phyloP scores from a whole-genome alignment of 2,113 vertebrate genomes.

The Zapus hudsonius region DNA sequence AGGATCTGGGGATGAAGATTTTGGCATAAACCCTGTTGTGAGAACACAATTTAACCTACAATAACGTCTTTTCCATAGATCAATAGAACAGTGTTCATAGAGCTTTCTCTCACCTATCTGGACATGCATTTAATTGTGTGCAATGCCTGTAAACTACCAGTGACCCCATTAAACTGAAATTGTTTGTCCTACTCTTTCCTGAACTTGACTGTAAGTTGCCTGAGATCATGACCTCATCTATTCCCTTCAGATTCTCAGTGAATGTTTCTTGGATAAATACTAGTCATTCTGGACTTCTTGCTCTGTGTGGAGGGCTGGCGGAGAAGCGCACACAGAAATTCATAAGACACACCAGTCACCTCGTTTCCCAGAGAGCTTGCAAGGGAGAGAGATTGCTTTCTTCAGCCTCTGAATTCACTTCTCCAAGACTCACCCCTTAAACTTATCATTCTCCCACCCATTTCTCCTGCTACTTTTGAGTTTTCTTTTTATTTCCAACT shows the following conservation, averaged over 20 bases:
- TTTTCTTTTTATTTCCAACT: neutral
- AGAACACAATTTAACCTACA: neutral
- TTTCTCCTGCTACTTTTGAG: neutral
- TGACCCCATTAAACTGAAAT: neutral
- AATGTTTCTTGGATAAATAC: neutral
- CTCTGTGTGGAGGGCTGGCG: neutral
- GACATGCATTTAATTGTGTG: neutral
- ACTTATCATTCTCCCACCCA: neutral
- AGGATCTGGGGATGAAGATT: neutral
- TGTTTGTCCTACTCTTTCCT: neutral
- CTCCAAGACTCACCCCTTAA: neutral
- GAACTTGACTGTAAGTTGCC: neutral
- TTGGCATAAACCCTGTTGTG: neutral
- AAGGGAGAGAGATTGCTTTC: neutral
- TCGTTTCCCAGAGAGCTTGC: neutral
- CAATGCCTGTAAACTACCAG: neutral
- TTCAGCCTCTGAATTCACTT: neutral
- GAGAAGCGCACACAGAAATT: neutral
- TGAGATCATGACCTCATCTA: neutral
- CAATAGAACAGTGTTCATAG: neutral
- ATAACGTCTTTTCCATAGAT: neutral
- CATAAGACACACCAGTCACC: rapidly evolving
- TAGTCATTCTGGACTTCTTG: neutral
- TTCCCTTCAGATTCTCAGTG: neutral
- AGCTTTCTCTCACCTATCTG: neutral